Evolutionary conservation across 1,140 invertebrate genomes (phyloP).

Genomic region (Magallana gigas): DNA sequence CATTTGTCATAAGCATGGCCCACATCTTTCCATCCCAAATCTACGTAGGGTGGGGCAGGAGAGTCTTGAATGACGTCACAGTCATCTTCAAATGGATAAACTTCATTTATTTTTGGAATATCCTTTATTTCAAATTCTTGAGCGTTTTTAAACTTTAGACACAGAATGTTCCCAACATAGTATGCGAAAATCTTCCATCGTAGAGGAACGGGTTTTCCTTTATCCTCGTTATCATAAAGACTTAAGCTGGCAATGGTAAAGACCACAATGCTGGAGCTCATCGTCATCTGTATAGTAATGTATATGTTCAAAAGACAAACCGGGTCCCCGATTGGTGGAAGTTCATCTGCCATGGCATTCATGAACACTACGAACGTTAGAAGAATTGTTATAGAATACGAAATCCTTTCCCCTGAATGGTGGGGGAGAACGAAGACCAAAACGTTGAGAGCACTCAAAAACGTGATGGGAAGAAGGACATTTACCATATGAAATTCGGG

Average conservation of each 20-base stretch:
- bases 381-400: conserved; percentile 42
- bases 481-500: conserved; percentile 38
- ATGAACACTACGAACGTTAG: conserved; percentile 42
- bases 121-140: neutral
- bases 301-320: conserved; percentile 46
- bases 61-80: neutral
- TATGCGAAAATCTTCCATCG: conserved; percentile 11
- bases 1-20: neutral
- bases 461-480: conserved; percentile 25
- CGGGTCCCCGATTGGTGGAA: conserved; percentile 46
- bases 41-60: neutral
- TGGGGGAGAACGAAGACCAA: conserved; percentile 42
- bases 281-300: conserved; percentile 22
- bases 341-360: conserved; percentile 40
- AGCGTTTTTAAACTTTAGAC: conserved; percentile 16
- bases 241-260: conserved; percentile 22
- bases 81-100: conserved; percentile 28
- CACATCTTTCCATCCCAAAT: conserved; percentile 25
- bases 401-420: conserved; percentile 40
- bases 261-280: conserved; percentile 24
- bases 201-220: neutral
- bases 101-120: conserved; percentile 23
- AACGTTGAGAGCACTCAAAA: conserved; percentile 30
- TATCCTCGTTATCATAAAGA: conserved; percentile 21
- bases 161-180: neutral